Evolutionary conservation across 2,888 invertebrate genomes (phyloP), one percentile per base, ranked within the genome.

Genomic region (Caenorhabditis becei): DNA sequence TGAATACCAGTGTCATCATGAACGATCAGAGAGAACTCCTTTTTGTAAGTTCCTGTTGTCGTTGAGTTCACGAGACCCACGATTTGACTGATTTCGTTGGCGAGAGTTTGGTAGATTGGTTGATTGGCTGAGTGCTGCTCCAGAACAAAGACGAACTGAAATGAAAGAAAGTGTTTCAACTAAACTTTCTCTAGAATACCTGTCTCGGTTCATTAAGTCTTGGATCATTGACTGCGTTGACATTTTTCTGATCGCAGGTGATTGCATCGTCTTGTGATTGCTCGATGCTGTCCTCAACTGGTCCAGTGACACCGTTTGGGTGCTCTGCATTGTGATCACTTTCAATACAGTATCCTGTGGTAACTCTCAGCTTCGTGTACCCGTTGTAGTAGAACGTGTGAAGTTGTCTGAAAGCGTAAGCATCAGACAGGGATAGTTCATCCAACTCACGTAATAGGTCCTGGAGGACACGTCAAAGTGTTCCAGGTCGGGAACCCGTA

Each of bases 81-180:
- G 47, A 79, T 72, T 4, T 49, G 35, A 16, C 18, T 7, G 28
- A 79, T 79, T 47, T 79, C 72, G n/a, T 24, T 32, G 5, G 44
- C 61, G 14, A 78, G 54, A 23, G 65, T 63, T 26, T 61, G 20
- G n/a, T 65, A 78, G 18, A 70, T 28, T 37, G 37, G 20, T 8
- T 41, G 44, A 20, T 79, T 79, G 8, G n/a, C 53, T 2, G 47
- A 54, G 24, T 79, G 71, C 37, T 61, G 71, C 24, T 79, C 78
- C 61, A 79, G 37, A 47, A 79, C 72, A 26, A 79, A 79, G 23
- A 79, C 28, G 23, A 53, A 74, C 74, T 74, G 59, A 59, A 72
- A 56, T 28, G 14, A 10, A 11, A 10, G 7, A 14, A 58, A 20
- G 18, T 18, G 10, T 16, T 44, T 1, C 35, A n/a, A 32, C 14